Base-by-base conservation (phyloP, 1,140 invertebrate genomes). In the Drosophila dunni region DNA sequence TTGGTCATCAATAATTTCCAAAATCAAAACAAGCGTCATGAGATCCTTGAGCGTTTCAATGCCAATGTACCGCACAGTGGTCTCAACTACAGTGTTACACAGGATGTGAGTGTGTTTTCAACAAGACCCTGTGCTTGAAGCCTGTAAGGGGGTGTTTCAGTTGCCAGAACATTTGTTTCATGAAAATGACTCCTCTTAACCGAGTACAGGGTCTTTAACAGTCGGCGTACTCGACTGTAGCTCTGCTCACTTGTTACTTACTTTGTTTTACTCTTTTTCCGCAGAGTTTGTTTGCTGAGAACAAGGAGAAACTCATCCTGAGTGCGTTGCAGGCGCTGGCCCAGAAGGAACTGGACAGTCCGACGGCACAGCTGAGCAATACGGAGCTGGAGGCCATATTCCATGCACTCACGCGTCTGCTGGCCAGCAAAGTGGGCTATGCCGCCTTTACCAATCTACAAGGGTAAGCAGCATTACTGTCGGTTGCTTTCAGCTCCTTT, bases 11-110 rank as follows among this genome's bases (percentile, higher is more conserved):
- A 92, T 51, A 92, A 92, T 79, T 92, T 91, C 61, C 91, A 91
- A 53, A 91, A 91, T 75, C 83, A 89, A 7, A 17, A 42, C 24
- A 90, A 78, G 66, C 88, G 94, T n/a, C 93, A 94, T 17, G 96
- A 98, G 92, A 96, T 96, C 67, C 95, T 99, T 3, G 95, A 97
- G 63, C 93, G 98, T 75, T 99, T 99, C 92, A 99, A 99, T 93
- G 97, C 97, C 48, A 99, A 99, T 92, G 95, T 99, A 81, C 97
- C 98, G 4, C 99, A 99, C 92, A 99, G 97, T 93, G 99, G 99
- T 33, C 95, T 99, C 36, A 95, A 98, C 67, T 98, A 99, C 93
- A 98, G 98, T 81, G 96, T 98, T 48, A 98, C 97, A 40, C 97
- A 98, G 94, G 98, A 99, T 93, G 98, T 98, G 94, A 95, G 96